Conservation (phyloP, 2,888 invertebrate genomes). For the Drepana falcataria region DNA sequence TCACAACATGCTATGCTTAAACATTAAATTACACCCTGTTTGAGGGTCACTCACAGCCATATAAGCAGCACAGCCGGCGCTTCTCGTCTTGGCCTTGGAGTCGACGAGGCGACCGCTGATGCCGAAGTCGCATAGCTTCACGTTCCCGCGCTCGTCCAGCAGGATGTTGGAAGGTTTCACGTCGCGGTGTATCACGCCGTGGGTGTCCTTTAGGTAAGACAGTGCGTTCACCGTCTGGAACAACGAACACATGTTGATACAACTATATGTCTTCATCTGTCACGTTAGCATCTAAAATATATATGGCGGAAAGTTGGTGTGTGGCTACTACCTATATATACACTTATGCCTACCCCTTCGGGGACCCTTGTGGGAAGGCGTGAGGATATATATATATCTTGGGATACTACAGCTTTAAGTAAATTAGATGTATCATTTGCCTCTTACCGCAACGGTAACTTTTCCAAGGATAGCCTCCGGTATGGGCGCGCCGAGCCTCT, state of each 20-base stretch:
- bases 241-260: background rate
- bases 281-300: no score
- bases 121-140: constrained; percentile 99
- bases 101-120: constrained; percentile 98
- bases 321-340: no score
- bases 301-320: no score
- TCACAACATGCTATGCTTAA: no score
- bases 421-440: background rate
- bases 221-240: constrained; percentile 94
- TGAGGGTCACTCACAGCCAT: constrained; percentile 99
- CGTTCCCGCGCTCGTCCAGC: constrained; percentile 94
- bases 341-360: no score
- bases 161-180: constrained; percentile 99
- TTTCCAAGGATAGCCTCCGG: constrained; percentile 98
- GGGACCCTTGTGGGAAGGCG: no score
- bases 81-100: constrained; percentile 97
- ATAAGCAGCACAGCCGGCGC: constrained; percentile 99
- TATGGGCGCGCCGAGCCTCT: constrained; percentile 90
- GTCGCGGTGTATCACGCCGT: constrained; percentile 98
- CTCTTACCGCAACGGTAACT: constrained; percentile 93
- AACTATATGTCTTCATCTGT: no score
- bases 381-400: no score
- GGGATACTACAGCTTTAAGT: background rate
- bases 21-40: no score
- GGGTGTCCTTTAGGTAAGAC: constrained; percentile 97